Evolutionary conservation across 2,888 invertebrate genomes (phyloP), one percentile per base, ranked within the genome.

Genomic region (Drosophila recens): DNA sequence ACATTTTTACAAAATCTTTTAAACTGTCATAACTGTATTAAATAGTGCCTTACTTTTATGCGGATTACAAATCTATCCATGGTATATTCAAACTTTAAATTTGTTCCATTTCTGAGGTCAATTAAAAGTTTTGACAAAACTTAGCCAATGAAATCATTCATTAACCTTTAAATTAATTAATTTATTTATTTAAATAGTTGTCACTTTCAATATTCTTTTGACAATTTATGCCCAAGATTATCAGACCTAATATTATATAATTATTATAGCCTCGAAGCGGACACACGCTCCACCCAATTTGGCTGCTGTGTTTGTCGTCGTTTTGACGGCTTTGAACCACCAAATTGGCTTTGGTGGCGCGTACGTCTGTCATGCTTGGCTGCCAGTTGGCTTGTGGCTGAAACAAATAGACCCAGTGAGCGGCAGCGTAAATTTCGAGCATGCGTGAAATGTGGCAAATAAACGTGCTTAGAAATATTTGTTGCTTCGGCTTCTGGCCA

Each of bases 341-440:
- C 70, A 80, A 89, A 71, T 83, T 81, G 65, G 45, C 30, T 17
- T n/a, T 13, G 53, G 34, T 36, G 66, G 75, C 67, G 80, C 87
- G 82, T 80, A 79, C 90, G 87, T 87, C 90, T 89, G 90, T 91
- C 91, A 92, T 82, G 90, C 90, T 84, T 80, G 80, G 82, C 79
- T 89, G 86, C 66, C 73, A 74, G 67, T 62, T 77, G 65, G 77
- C 77, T 74, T 66, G 53, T 56, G 67, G 53, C 78, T 66, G 58
- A 15, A 67, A 34, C 34, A 34, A 65, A 53, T 42, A 34, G 42
- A 63, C 46, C 17, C 66, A 48, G 40, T 38, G 34, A 40, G 34
- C 46, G 54, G 43, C 17, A 65, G 57, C 51, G 57, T 66, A 56
- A 51, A 63, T 72, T 77, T 48, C 33, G 49, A 75, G 88, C 72